phyloP scores from a whole-genome alignment of 2,113 vertebrate genomes.

The Notothenia coriiceps region DNA sequence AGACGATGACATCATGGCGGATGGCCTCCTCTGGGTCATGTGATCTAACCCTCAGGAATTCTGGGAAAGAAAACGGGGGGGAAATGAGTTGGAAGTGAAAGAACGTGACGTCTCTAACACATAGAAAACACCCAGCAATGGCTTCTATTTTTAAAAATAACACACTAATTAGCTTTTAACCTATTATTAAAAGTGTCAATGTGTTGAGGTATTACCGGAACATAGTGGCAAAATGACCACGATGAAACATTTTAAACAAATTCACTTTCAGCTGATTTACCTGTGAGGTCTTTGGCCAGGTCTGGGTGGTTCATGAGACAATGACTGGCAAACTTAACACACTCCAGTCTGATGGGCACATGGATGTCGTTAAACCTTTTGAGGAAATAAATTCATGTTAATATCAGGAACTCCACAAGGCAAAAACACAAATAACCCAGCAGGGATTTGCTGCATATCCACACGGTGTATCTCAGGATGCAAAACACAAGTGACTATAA shows the following conservation, averaged over 20 bases:
- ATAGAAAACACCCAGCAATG: background rate
- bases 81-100: conserved; percentile 13
- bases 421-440: background rate
- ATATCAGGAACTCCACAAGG: background rate
- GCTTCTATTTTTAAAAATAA: background rate
- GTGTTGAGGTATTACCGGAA: background rate
- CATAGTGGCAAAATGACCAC: background rate
- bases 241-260: no score
- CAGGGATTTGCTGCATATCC: background rate
- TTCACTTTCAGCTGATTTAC: conserved; percentile 36
- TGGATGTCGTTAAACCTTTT: conserved; percentile 98
- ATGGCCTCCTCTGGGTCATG: conserved; percentile 99
- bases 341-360: conserved; percentile 97
- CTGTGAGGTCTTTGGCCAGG: conserved; percentile 97
- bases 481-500: background rate
- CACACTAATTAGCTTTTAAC: background rate
- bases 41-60: conserved; percentile 96
- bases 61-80: conserved; percentile 77
- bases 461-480: background rate
- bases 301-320: conserved; percentile 99
- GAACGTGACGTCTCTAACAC: background rate
- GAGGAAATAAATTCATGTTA: background rate
- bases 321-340: conserved; percentile 99
- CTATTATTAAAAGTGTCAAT: background rate
- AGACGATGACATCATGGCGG: conserved; percentile 98